These are phyloP conservation scores for Furcula furcula DNA, from an alignment of 2,888 invertebrate species.

Conservation along the genomic window DNA sequence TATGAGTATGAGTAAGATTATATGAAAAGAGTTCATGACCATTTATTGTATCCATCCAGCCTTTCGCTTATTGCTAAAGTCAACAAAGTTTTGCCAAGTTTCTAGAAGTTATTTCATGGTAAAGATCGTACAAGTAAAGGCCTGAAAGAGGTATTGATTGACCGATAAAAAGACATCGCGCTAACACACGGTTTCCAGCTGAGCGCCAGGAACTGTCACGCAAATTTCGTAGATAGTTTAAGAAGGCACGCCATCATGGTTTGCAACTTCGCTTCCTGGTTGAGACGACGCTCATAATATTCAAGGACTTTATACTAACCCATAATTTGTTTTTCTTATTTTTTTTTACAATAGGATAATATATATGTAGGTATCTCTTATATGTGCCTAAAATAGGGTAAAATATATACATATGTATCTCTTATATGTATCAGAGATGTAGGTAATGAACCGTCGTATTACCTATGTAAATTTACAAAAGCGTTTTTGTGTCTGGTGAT, in stretches of 20 bases:
- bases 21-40: no score
- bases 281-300: conserved; percentile 44
- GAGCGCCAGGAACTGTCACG: conserved; percentile 52
- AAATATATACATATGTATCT: conserved; percentile 15
- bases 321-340: conserved; percentile 42
- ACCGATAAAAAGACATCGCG: conserved; percentile 52
- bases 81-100: no score
- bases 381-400: conserved; percentile 15
- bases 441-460: not conserved
- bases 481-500: conserved; percentile 1
- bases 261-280: conserved; percentile 58
- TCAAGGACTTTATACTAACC: conserved; percentile 60
- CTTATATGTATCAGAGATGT: conserved; percentile 8
- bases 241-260: conserved; percentile 48
- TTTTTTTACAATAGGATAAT: conserved; percentile 18
- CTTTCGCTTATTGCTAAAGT: no score
- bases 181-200: conserved; percentile 52
- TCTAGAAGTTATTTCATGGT: no score
- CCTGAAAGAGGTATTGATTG: conserved; percentile 42
- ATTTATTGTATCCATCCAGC: no score
- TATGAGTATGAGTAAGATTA: no score
- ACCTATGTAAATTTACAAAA: conserved; percentile 1
- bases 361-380: no score
- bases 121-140: not conserved
- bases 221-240: conserved; percentile 43